Conservation (phyloP, 1,140 invertebrate species). For the Solenopsis fugax region DNA sequence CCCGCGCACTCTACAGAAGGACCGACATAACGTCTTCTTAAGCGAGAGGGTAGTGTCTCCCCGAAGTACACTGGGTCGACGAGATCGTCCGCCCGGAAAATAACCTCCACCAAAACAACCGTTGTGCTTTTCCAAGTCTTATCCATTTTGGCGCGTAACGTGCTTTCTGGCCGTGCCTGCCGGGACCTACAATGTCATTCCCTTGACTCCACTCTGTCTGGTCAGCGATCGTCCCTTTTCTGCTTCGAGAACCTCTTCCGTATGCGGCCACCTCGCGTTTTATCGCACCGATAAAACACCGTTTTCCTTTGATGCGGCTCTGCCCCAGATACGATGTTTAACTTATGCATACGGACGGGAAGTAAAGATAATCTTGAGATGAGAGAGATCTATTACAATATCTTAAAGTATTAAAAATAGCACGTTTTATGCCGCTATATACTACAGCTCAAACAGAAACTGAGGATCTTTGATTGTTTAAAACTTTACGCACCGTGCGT, state of each 20-base stretch:
- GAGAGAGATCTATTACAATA: conserved; percentile 38
- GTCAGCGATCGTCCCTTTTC: conserved; percentile 66
- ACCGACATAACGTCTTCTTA: conserved; percentile 55
- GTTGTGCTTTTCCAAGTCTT: conserved; percentile 60
- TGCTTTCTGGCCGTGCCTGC: conserved; percentile 36
- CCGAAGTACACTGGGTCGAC: conserved; percentile 74
- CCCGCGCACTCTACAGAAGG: not conserved
- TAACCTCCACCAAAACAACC: conserved; percentile 83
- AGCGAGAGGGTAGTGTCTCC: conserved; percentile 63
- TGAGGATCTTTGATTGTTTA: not conserved
- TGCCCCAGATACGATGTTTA: conserved; percentile 42
- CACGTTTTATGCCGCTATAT: not conserved
- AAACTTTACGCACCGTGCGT: not conserved
- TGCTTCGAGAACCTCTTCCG: conserved; percentile 10
- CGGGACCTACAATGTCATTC: conserved; percentile 33
- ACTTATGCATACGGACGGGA: conserved; percentile 4
- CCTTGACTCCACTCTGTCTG: conserved; percentile 46
- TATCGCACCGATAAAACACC: conserved; percentile 57
- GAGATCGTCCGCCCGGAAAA: conserved; percentile 84
- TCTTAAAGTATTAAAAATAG: conserved; percentile 37
- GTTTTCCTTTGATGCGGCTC: conserved; percentile 2
- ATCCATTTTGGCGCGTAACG: conserved; percentile 70
- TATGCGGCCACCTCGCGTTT: conserved; percentile 47
- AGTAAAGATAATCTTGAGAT: conserved; percentile 13
- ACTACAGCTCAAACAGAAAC: not conserved